Percentiles rank a stretch among this genome's conserved stretches.
These are phyloP conservation scores for Eurystomus gularis DNA, from an alignment of 2,113 vertebrate species.

Conservation along the genomic window DNA sequence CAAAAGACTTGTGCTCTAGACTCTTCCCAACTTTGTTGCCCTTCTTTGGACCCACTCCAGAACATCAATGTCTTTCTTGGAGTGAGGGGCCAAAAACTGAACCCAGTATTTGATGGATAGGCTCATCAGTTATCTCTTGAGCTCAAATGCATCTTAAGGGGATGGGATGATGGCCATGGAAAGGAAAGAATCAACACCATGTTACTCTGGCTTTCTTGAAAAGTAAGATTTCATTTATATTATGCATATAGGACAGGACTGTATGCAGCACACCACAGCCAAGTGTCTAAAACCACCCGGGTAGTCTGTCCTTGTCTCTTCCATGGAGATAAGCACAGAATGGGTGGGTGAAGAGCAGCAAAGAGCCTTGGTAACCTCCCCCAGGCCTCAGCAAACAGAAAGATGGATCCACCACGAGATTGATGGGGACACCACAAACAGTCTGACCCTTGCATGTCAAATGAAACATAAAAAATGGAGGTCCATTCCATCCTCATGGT, in stretches of 20 bases:
- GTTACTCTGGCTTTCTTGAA: not conserved
- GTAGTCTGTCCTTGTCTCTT: too few relatives aligned
- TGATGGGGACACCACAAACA: too few relatives aligned
- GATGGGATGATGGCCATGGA: not conserved
- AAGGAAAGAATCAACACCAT: not conserved
- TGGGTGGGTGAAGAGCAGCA: not conserved
- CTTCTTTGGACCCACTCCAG: fast-evolving
- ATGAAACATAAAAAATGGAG: not conserved
- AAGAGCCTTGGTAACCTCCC: not conserved
- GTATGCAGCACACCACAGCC: not conserved
- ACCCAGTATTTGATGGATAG: fast-evolving
- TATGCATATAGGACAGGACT: not conserved
- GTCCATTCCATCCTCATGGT: not conserved
- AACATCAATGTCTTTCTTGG: fast-evolving
- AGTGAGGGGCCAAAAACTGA: not conserved
- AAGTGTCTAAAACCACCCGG: not conserved
- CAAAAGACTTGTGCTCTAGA: not conserved
- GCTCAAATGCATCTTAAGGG: not conserved
- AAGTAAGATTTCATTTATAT: not conserved
- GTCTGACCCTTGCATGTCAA: not conserved
- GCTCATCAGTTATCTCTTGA: not conserved
- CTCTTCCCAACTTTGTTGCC: not conserved
- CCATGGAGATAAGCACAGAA: not conserved
- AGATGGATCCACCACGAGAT: not conserved
- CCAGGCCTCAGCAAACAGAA: not conserved